Evolutionary conservation across 1,140 invertebrate genomes (phyloP), one percentile per base, ranked within the genome.

Genomic region (Triops cancriformis): DNA sequence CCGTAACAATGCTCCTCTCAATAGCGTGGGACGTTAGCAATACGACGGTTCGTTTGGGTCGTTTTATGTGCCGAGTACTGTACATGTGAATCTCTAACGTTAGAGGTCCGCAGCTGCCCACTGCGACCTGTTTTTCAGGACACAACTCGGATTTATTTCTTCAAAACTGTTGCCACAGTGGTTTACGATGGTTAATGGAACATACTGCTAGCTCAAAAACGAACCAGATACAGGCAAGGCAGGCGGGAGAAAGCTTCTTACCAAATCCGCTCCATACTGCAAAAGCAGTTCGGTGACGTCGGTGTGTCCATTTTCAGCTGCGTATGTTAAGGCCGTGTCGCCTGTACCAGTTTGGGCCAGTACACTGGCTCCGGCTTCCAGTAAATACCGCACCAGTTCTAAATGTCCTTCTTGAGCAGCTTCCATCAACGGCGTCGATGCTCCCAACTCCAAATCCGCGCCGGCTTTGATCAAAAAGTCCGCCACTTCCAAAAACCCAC

Each of bases 391-490:
- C 73, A 89, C 88, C 26, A 88, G 80, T 41, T 87, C 87, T 12
- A 87, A 79, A 81, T 87, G 87, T 28, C 23, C 73, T 86, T 98
- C 97, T 85, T 99, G 97, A 0, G 96, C 92, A 26, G 97, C 96
- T 86, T 99, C 97, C 96, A 99, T 98, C 0, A 99, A 87, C 0
- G 98, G 97, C 14, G 97, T 98, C 51, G 95, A 98, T 23, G 96
- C 96, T 12, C 97, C 97, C 4, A 98, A 86, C 83, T 98, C 96
- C 31, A 97, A 91, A 85, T 98, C 95, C 10, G 97, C 97, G 51
- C 96, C 97, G 41, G 95, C 93, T 84, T 96, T 96, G 80, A 98
- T 93, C 27, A 99, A 88, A 84, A 97, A 96, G 83, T 98, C 95
- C 0, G 96, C 96, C n/a, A 99, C 96, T 84, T 98, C 97, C 14